Conservation (phyloP, 1,140 invertebrate genomes). For the Condylostylus longicornis region DNA sequence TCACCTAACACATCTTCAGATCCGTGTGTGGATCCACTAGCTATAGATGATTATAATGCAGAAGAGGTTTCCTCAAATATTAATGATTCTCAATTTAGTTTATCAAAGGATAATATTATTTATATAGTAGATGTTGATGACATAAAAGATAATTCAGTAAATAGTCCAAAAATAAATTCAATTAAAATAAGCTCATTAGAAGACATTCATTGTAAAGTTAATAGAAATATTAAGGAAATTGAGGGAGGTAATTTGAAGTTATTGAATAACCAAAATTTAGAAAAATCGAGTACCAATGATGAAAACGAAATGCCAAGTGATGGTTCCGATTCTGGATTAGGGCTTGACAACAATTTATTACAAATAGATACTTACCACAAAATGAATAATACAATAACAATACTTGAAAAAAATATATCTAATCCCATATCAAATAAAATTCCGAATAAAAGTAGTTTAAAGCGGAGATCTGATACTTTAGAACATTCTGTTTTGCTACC, state of each 20-base stretch:
- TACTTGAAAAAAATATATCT: conserved; percentile 12
- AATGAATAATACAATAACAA: conserved; percentile 2
- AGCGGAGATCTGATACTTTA: conserved; percentile 31
- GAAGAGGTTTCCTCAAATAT: conserved; percentile 2
- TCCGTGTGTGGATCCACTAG: conserved; percentile 24
- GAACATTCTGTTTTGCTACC: conserved; percentile 18
- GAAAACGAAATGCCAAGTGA: conserved; percentile 47
- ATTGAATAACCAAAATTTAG: not conserved
- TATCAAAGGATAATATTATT: conserved; percentile 2
- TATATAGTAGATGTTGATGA: conserved; percentile 1
- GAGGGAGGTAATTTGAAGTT: not conserved
- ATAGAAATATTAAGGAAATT: conserved; percentile 9
- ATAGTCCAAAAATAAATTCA: conserved; percentile 2
- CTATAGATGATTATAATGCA: conserved; percentile 19
- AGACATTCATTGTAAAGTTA: conserved; percentile 10
- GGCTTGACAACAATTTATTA: conserved; percentile 33
- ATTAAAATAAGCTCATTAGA: not conserved
- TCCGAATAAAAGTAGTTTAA: conserved; percentile 37
- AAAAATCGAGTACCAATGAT: not conserved
- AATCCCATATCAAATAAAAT: conserved; percentile 26
- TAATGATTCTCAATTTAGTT: conserved; percentile 8
- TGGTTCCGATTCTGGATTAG: conserved; percentile 65
- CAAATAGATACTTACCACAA: not conserved
- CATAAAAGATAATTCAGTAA: conserved; percentile 1
- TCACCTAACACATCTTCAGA: no score